Base-by-base conservation (phyloP, 2,888 invertebrate genomes). In the Trypoxylon attenuatum region DNA sequence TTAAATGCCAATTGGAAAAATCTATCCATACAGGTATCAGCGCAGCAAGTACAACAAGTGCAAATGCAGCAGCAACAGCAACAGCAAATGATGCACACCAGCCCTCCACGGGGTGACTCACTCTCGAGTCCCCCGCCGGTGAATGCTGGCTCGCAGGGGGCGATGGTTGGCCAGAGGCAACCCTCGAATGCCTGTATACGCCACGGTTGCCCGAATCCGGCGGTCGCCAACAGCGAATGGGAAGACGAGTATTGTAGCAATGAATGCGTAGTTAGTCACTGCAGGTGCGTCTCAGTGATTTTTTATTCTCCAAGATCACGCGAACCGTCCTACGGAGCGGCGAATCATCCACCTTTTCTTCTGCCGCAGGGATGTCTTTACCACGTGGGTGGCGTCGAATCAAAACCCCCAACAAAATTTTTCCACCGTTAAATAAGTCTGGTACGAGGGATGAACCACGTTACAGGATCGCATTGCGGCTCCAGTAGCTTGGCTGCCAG, bases 221-320 rank as follows among this genome's bases (percentile, higher is more conserved):
- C 97, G 71, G 93, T 96, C 80, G 92, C 95, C 74, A 96, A 95
- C 89, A 93, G 94, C 71, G 96, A 96, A 88, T 97, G 97, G 97
- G 97, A 97, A 87, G 96, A 96, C 87, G 97, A 97, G 87, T 98
- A 97, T 88, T 98, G 97, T 90, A 96, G 96, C 88, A 97, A 96
- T 88, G 96, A 97, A 88, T 98, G 97, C 89, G 97, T 97, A 72
- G 96, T 97, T 87, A 94, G 94, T 87, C 97, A 98, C 88, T 97
- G 97, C 92, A 95, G 95, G 89, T 96, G 96, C 88, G 96, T 97
- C 71, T 96, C 95, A n/a, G n/a, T 27, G 27, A 27, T 27, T 6
- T 10, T 27, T 27, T 6, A 27, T 10, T 27, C 2, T 27, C 27
- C 6, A 27, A 10, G 27, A 27, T n/a, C n/a, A n/a, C n/a, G n/a